Conservation (phyloP, 2,113 vertebrate species). For the Alethe diademata region DNA sequence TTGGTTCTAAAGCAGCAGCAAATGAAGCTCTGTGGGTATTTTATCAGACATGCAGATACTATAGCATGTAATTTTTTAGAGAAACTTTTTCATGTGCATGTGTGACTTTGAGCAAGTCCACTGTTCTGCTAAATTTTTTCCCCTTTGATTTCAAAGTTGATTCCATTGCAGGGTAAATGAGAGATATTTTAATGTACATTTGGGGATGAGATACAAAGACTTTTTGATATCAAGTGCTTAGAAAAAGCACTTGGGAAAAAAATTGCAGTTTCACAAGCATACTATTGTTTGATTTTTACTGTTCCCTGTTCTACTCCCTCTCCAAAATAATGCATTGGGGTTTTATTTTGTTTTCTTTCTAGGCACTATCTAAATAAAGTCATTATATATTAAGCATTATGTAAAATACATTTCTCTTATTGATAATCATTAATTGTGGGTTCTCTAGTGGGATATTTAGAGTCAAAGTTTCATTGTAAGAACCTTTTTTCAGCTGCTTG, state of each 20-base stretch:
- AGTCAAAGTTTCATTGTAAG: neutral
- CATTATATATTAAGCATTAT: neutral
- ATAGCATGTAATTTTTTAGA: neutral
- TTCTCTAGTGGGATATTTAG: neutral
- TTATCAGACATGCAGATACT: neutral
- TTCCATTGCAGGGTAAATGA: constrained; percentile 37
- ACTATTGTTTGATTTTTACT: neutral
- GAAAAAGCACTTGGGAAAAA: neutral
- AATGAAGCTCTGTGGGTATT: neutral
- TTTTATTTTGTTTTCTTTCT: neutral
- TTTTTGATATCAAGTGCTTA: neutral
- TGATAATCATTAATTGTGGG: neutral
- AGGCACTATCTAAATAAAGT: neutral
- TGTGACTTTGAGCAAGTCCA: constrained; percentile 14
- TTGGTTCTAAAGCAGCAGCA: constrained; percentile 4
- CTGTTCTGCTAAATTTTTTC: neutral
- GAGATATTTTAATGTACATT: neutral
- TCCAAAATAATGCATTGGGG: neutral
- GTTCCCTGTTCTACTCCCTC: neutral
- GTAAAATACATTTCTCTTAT: neutral
- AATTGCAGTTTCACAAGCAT: neutral
- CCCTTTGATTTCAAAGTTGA: constrained; percentile 31
- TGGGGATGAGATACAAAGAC: neutral
- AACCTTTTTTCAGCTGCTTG: neutral
- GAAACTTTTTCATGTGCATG: neutral